Base-by-base conservation (phyloP, 2,113 vertebrate genomes). In the Hepsetus odoe region DNA sequence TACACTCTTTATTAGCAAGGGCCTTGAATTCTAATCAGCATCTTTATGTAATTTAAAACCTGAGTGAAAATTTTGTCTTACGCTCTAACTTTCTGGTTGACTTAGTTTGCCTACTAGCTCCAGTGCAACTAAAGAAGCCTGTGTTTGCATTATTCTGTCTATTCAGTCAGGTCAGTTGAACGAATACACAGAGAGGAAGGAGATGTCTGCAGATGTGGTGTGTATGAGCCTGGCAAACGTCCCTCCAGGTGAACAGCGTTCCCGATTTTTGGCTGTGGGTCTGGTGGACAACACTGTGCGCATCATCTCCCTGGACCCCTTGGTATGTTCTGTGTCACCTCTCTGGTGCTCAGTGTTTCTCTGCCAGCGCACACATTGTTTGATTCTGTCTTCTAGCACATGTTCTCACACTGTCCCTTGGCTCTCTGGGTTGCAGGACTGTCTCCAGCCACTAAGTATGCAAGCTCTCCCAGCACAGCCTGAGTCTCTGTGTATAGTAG, bases 181-280 rank as follows among this genome's bases (percentile, higher is more conserved):
- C 0, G 98, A 99, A 82, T 99, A 99, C 91, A 99, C 98, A 0
- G 97, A 99, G 81, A 91, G 98, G 53, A 99, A 99, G 83, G 98
- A 99, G 89, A 99, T 99, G 97, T 99, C 98, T 0, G 96, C 98
- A 0, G 97, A 99, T 0, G 98, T 99, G 0, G 97, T 99, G 1
- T 99, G 98, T 81, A 99, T 99, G 98, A 99, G 97, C 70, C 84
- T 99, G 90, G 98, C 98, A 77, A 99, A 98, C 0, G 98, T 99
- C 1, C 98, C 97, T 0, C 95, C 96, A 2, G 98, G 98, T 32
- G 98, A 99, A 88, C 98, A 99, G 76, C 95, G 96, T 0, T 99
- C 98, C 6, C 92, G 97, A 0, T 99, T 99, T 87, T 82, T 99
- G 33, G 97, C 97, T 1, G 98, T 99, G 1, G 97, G 98, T 0